Evolutionary conservation across 2,888 invertebrate genomes (phyloP).

Genomic region (Pherbina coryleti): DNA sequence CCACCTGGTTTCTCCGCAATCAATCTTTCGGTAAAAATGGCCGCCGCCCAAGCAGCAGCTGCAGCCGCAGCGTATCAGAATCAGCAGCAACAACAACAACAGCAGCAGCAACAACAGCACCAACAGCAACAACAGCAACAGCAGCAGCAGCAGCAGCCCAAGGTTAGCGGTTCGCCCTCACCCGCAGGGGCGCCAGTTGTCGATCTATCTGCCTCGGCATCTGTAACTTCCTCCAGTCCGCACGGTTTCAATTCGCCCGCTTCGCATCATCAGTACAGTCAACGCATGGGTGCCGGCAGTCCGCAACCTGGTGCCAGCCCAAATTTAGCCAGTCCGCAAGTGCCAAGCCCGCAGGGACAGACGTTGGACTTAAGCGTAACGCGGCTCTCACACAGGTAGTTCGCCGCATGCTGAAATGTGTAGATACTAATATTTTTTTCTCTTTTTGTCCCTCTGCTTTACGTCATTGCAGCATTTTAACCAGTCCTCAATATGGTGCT

Average conservation of each 20-base stretch:
- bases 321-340: conserved; percentile 87
- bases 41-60: conserved; percentile 68
- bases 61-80: conserved; percentile 67
- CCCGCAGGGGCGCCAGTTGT: conserved; percentile 76
- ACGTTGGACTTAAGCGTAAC: conserved; percentile 91
- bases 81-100: conserved; percentile 60
- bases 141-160: conserved; percentile 60
- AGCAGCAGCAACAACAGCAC: conserved; percentile 60
- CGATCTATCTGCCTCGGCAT: conserved; percentile 85
- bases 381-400: conserved; percentile 86
- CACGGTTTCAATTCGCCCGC: conserved; percentile 74
- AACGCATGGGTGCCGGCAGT: conserved; percentile 74
- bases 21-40: conserved; percentile 86
- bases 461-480: conserved; percentile 60
- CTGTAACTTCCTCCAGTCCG: conserved; percentile 86
- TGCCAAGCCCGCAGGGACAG: conserved; percentile 92
- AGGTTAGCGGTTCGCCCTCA: conserved; percentile 75
- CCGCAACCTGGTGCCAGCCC: conserved; percentile 90
- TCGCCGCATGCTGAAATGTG: conserved; percentile 29
- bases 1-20: conserved; percentile 85
- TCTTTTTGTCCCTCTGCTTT: conserved; percentile 20
- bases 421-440: conserved; percentile 34
- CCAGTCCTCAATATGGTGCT: conserved; percentile 74
- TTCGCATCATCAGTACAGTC: conserved; percentile 68
- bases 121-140: conserved; percentile 59